Evolutionary conservation across 2,797 vertebrate genomes (phyloP).

Genomic region (Anguilla anguilla): DNA sequence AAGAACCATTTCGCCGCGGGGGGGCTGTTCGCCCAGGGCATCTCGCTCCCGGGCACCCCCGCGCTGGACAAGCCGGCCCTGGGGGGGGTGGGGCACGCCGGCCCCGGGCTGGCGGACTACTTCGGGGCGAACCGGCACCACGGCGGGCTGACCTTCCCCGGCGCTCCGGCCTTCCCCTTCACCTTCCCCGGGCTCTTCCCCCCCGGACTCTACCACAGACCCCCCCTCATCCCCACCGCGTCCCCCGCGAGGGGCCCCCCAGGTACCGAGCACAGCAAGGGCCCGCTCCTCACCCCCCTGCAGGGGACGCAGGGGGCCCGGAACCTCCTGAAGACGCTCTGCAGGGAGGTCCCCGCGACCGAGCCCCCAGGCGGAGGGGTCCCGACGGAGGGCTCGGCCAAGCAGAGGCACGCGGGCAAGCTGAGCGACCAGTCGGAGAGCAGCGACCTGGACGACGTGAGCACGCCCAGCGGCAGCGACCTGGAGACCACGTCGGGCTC

Average conservation of each 20-base stretch:
- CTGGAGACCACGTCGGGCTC: constrained; percentile 98
- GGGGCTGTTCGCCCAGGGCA: constrained; percentile 95
- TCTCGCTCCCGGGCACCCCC: constrained; percentile 90
- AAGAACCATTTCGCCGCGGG: constrained; percentile 98
- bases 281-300: constrained; percentile 87
- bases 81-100: constrained; percentile 89
- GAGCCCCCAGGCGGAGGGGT: constrained; percentile 79
- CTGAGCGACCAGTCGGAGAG: constrained; percentile 96
- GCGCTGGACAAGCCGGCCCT: constrained; percentile 94
- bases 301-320: constrained; percentile 86
- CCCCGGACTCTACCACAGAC: constrained; percentile 97
- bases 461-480: constrained; percentile 96
- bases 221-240: constrained; percentile 88
- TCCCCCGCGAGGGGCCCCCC: constrained; percentile 87
- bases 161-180: constrained; percentile 94
- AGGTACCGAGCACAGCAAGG: constrained; percentile 76
- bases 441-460: constrained; percentile 96
- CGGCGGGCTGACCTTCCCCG: constrained; percentile 93
- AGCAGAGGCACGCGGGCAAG: constrained; percentile 85
- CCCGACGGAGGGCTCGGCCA: constrained; percentile 81
- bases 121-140: constrained; percentile 96
- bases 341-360: constrained; percentile 83
- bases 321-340: constrained; percentile 92
- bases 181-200: constrained; percentile 97
- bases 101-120: constrained; percentile 95